These are phyloP conservation scores for Pelagia noctiluca DNA, from an alignment of 30 jellyfish, hydroid and myxozoan genomes.

Conservation along the genomic window DNA sequence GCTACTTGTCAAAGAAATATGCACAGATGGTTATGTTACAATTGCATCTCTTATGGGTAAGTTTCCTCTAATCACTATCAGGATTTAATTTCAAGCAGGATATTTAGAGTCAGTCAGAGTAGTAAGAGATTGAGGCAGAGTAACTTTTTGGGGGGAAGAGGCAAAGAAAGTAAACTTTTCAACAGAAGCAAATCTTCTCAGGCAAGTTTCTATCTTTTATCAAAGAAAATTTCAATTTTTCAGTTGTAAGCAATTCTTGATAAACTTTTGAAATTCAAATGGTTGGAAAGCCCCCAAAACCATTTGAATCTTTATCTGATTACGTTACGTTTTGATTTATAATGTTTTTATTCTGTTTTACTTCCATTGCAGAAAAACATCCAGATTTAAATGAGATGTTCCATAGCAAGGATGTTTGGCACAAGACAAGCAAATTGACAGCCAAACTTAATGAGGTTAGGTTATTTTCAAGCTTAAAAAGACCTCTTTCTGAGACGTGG, in stretches of 20 bases:
- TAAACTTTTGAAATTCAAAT: background rate
- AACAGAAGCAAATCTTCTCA: too few relatives aligned
- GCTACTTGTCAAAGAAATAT: conserved; percentile 19
- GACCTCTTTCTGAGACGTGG: too few relatives aligned
- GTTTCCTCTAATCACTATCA: background rate
- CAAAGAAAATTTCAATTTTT: background rate
- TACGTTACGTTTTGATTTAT: background rate
- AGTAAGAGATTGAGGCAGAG: background rate
- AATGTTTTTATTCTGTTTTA: background rate
- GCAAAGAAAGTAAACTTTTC: too few relatives aligned
- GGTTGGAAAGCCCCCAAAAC: background rate
- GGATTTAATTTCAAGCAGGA: background rate
- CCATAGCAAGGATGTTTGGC: conserved; percentile 69
- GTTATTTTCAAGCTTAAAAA: too few relatives aligned
- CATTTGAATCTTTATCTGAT: background rate
- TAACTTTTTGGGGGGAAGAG: background rate
- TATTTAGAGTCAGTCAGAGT: background rate
- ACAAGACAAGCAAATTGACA: conserved; percentile 46
- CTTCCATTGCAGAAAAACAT: conserved; percentile 10
- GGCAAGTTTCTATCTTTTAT: too few relatives aligned
- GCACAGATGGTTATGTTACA: conserved; percentile 63
- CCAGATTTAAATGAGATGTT: background rate
- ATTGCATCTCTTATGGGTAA: conserved; percentile 38
- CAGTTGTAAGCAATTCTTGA: background rate
- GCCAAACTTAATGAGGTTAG: conserved; percentile 41